Evolutionary conservation across 2,113 vertebrate genomes (phyloP), one percentile per base, ranked within the genome.

Genomic region (Phycodurus eques): DNA sequence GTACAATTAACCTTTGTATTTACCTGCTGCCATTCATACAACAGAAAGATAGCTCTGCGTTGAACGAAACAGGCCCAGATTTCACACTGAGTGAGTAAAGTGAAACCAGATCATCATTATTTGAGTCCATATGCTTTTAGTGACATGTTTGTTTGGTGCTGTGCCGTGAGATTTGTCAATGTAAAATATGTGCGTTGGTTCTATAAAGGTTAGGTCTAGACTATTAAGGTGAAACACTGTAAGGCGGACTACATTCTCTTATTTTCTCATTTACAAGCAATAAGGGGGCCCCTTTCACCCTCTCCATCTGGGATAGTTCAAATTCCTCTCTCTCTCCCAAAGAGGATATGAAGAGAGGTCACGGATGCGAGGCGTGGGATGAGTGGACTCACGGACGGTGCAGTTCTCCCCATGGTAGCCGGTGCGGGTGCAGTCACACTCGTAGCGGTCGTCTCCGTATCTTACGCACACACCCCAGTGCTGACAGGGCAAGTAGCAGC

Each of bases 381-480:
- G 27, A 19, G 3, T 9, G 7, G 57, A 94, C 98, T 96, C 87
- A 99, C 98, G 95, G 74, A 86, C 69, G 14, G 93, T 96, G 92
- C 98, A 99, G 92, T 99, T 98, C 79, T 83, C 73, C 73, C 98
- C 98, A 0, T 88, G 92, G 87, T 94, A 98, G 5, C 98, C 98
- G 0, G 96, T 99, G 33, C 90, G 90, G 0, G 96, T 97, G 87
- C 98, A 99, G 90, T 99, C 98, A 1, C 98, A 99, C 75, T 97
- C 94, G 15, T 98, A 99, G 8, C 70, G 79, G 42, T 87, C 83
- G 42, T 82, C 75, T 15, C 90, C 92, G 0, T 93, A 91, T 46
- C 91, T 91, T 53, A 98, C 86, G 11, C 98, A 99, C 71, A 98
- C 75, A 0, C 96, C 94, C 80, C 87, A 89, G 92, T 99, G 90